Percentiles rank a stretch among this genome's conserved stretches.
Conservation (phyloP, 1,140 invertebrate genomes). For the Meloidogyne exigua region DNA sequence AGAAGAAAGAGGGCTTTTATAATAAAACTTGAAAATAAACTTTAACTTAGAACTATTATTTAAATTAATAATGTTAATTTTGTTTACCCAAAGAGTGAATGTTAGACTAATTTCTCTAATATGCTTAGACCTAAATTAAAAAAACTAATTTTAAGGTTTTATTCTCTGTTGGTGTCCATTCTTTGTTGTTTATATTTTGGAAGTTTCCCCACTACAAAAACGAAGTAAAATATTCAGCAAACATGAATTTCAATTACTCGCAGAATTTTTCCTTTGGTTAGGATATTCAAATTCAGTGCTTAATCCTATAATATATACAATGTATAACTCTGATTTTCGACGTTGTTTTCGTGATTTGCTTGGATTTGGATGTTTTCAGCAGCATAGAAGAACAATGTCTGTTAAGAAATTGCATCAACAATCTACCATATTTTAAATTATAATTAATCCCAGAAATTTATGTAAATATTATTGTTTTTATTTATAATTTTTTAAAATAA, state of each 20-base stretch:
- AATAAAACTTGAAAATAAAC: too few species aligned
- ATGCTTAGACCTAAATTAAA: not conserved
- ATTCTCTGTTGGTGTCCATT: conserved; percentile 68
- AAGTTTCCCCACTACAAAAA: conserved; percentile 57
- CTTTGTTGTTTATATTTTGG: conserved; percentile 66
- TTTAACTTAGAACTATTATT: too few species aligned
- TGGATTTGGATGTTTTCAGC: conserved; percentile 60
- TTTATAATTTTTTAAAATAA: not conserved
- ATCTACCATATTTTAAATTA: conserved; percentile 53
- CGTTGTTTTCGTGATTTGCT: conserved; percentile 65
- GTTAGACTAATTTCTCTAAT: conserved; percentile 21
- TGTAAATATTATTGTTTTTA: not conserved
- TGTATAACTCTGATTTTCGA: conserved; percentile 68
- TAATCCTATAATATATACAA: conserved; percentile 67
- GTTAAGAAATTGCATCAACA: conserved; percentile 64
- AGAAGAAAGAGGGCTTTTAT: too few species aligned
- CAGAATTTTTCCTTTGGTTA: conserved; percentile 65
- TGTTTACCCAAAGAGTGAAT: too few species aligned
- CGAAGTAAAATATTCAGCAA: conserved; percentile 49
- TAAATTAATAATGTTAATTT: too few species aligned
- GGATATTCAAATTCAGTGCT: conserved; percentile 67
- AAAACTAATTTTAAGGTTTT: conserved; percentile 58
- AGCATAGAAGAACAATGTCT: conserved; percentile 60
- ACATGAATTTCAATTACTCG: conserved; percentile 50
- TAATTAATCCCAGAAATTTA: not conserved